These are phyloP conservation scores for Petroica traversi DNA, from an alignment of 2,113 vertebrate genomes.

Conservation along the genomic window DNA sequence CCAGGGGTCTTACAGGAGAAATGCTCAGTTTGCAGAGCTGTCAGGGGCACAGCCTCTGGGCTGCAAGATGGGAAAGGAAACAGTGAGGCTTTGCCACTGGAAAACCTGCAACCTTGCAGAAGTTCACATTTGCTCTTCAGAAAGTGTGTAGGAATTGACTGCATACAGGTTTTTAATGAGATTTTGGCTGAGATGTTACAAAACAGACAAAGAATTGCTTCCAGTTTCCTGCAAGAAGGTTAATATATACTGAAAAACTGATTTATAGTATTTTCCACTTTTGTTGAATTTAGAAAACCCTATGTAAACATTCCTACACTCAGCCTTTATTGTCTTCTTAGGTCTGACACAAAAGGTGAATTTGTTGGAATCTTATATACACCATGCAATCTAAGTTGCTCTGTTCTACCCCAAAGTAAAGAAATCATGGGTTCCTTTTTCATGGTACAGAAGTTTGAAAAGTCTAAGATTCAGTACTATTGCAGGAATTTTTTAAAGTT, in stretches of 20 bases:
- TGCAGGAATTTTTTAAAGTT: background rate
- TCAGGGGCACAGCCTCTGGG: background rate
- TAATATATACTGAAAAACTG: background rate
- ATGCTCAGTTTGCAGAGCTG: background rate
- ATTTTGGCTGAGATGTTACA: background rate
- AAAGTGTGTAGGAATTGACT: background rate
- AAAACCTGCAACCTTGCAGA: background rate
- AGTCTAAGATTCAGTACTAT: background rate
- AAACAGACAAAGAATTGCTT: slow-evolving; percentile 1
- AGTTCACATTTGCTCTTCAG: background rate
- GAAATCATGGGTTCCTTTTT: background rate
- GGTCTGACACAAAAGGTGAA: slow-evolving; percentile 10
- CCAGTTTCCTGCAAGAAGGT: background rate
- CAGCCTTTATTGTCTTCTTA: slow-evolving; percentile 10
- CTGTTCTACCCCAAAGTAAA: background rate
- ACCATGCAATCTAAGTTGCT: background rate
- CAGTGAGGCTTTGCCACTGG: background rate
- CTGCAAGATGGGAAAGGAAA: background rate
- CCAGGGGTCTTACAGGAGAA: background rate
- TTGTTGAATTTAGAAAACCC: slow-evolving; percentile 19
- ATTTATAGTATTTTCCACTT: background rate
- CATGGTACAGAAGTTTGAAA: background rate
- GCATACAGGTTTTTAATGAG: slow-evolving; percentile 8
- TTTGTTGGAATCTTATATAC: background rate
- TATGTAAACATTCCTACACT: background rate